Evolutionary conservation across 53 echinoderm and acorn worm genomes (phyloP).

Genomic region (Stichopus horrens): DNA sequence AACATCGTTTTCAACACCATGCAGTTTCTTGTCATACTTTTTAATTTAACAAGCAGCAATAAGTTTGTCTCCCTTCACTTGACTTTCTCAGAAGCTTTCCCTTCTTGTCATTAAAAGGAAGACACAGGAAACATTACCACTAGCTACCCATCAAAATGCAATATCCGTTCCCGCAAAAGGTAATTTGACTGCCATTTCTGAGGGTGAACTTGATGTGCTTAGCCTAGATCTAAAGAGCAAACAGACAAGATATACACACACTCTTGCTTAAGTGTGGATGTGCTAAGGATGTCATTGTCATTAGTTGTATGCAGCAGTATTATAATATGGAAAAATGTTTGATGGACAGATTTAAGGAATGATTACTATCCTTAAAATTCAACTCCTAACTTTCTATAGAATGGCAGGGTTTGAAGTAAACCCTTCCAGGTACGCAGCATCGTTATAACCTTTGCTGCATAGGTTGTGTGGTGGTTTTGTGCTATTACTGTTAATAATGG

Average conservation of each 20-base stretch:
- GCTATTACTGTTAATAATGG: too few relatives aligned
- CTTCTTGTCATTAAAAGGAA: background rate
- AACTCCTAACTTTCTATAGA: background rate
- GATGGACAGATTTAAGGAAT: background rate
- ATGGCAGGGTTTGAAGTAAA: too few relatives aligned
- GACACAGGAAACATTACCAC: slow-evolving; percentile 13
- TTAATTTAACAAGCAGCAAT: background rate
- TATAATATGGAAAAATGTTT: background rate
- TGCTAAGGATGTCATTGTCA: too few relatives aligned
- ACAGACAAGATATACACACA: slow-evolving; percentile 16
- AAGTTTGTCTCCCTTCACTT: background rate
- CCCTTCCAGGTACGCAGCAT: too few relatives aligned
- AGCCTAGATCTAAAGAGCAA: slow-evolving; percentile 42
- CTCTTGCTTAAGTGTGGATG: background rate
- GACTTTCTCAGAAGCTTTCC: background rate
- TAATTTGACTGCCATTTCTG: slow-evolving; percentile 18
- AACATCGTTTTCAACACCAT: background rate
- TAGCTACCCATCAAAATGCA: slow-evolving; percentile 21
- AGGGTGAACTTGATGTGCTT: slow-evolving; percentile 39
- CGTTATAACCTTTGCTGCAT: too few relatives aligned
- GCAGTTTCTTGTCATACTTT: background rate
- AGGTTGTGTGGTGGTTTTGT: too few relatives aligned
- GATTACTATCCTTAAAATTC: background rate
- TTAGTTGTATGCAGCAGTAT: too few relatives aligned
- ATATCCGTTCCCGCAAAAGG: background rate